phyloP scores from a whole-genome alignment of 1,140 invertebrate species.

The Sycophila sp. region DNA sequence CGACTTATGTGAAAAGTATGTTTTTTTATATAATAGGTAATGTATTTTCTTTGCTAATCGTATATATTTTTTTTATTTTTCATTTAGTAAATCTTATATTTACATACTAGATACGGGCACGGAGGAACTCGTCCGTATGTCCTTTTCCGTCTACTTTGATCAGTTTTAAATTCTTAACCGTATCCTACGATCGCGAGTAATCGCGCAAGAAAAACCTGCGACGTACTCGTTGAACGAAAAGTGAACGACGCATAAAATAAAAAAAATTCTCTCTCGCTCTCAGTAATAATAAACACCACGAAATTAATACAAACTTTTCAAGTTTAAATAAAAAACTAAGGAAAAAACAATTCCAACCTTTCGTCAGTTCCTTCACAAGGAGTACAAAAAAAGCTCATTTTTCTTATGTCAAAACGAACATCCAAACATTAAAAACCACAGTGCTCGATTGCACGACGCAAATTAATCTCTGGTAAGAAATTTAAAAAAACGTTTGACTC shows the following conservation, averaged over 20 bases:
- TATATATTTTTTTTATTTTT: conserved; percentile 47
- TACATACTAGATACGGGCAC: conserved; percentile 56
- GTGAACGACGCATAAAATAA: conserved; percentile 6
- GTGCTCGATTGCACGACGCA: conserved; percentile 4
- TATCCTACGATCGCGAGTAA: conserved; percentile 17
- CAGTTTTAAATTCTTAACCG: conserved; percentile 33
- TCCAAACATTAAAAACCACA: conserved; percentile 11
- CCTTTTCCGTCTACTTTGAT: conserved; percentile 49
- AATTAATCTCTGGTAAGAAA: background rate
- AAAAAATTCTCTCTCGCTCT: conserved; percentile 3
- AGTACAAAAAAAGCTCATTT: background rate
- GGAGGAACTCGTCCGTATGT: conserved; percentile 58
- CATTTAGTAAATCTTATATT: conserved; percentile 55
- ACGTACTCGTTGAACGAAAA: background rate
- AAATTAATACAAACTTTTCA: conserved; percentile 18
- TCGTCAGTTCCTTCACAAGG: background rate
- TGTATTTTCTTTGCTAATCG: conserved; percentile 36
- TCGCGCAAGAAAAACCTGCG: background rate
- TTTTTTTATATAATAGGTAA: conserved; percentile 38
- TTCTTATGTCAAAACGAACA: background rate
- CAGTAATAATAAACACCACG: background rate
- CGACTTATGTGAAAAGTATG: conserved; percentile 38
- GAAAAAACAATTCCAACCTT: background rate
- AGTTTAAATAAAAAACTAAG: background rate
- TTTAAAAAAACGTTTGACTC: conserved; percentile 9